Percentiles rank a stretch among this genome's conserved stretches.
Conservation (phyloP, 2,888 invertebrate species). For the Zaprionus obscuricornis region DNA sequence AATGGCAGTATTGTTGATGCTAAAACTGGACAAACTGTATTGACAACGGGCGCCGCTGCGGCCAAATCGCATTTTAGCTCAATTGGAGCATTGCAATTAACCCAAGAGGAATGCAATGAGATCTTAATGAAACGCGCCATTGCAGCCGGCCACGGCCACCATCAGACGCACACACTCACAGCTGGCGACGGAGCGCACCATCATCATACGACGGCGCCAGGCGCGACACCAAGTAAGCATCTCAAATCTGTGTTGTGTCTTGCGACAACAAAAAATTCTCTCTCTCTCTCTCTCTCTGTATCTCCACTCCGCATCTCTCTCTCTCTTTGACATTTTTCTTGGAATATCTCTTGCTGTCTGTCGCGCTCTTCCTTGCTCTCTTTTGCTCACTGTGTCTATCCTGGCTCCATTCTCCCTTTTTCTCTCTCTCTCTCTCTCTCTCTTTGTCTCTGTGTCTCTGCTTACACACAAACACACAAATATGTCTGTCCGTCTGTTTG, state of each 20-base stretch:
- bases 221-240: conserved; percentile 82
- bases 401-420: too few relatives aligned
- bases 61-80: conserved; percentile 87
- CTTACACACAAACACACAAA: too few relatives aligned
- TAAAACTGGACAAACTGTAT: conserved; percentile 83
- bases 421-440: too few relatives aligned
- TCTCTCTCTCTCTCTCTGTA: not conserved
- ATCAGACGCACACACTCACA: conserved; percentile 83
- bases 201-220: conserved; percentile 69
- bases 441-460: too few relatives aligned
- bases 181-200: conserved; percentile 80
- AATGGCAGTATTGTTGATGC: conserved; percentile 83
- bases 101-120: conserved; percentile 91
- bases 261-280: conserved; percentile 13
- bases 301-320: conserved; percentile 35
- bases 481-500: too few relatives aligned
- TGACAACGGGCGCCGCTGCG: conserved; percentile 79
- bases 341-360: too few relatives aligned
- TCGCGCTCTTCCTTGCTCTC: conserved; percentile 17
- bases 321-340: not conserved
- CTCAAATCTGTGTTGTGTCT: conserved; percentile 76
- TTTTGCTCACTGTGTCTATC: too few relatives aligned
- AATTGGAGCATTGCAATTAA: conserved; percentile 89
- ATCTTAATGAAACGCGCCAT: conserved; percentile 90
- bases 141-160: conserved; percentile 87